Base-by-base conservation (phyloP, 2,888 invertebrate species). In the Eurytoma adleriae region DNA sequence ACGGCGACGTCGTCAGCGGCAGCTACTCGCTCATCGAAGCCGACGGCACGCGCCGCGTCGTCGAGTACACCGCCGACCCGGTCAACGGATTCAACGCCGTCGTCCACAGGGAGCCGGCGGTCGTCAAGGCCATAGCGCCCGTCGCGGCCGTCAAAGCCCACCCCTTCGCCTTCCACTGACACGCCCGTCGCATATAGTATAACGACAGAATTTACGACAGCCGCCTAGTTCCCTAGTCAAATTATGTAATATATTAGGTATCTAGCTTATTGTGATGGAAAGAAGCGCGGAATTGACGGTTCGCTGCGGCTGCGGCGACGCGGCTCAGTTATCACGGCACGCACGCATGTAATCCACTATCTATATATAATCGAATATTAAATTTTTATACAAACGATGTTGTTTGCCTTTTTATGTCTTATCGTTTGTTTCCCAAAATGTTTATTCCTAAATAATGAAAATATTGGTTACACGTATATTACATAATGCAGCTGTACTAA, bases 71-170 rank as follows among this genome's bases (percentile, higher is more conserved):
- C 7, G 86, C 86, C 61, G 90, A 90, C 76, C 85, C 90, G 1
- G 77, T 90, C 50, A 89, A 90, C 74, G 86, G 87, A 50, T 87
- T 87, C 83, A 87, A 87, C 75, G 87, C 87, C 18, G 86, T 86
- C 20, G 86, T 93, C 84, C 89, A 87, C 89, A 82, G 85, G 20
- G 85, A 87, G 59, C 86, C 87, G 12, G 86, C 85, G 10, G 79
- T 84, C 18, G 84, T 89, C 4, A 86, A 85, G 69, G 85, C 86
- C 16, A 85, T 83, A 10, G 69, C 83, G 80, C 12, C 84, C 85
- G 12, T 30, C 30, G 83, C 56, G 4, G 66, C 16, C 48, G 40
- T 59, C 52, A 69, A 77, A 13, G 40, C 30, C 18, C 77, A 72
- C 68, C 78, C 67, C 2, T 57, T 66, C 20, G n/a, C n/a, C 18